phyloP scores from a whole-genome alignment of 2,113 vertebrate genomes.

The Dasyurus viverrinus region DNA sequence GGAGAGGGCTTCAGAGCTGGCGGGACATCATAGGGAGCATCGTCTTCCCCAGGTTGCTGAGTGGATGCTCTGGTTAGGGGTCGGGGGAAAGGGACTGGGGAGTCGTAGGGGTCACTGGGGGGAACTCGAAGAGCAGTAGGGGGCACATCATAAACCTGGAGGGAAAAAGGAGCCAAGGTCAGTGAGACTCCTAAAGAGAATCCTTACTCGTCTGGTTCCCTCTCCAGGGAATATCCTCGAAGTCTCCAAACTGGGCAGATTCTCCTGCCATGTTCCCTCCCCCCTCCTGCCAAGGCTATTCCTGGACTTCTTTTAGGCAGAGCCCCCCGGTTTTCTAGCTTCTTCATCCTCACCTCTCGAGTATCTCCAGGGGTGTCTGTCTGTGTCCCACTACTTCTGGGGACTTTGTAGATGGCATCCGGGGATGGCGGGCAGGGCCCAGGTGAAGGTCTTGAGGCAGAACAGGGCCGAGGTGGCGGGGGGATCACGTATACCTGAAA shows the following conservation, averaged over 20 bases:
- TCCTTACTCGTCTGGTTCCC: background rate
- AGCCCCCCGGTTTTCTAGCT: background rate
- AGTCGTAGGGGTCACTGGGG: constrained; percentile 78
- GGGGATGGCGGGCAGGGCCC: constrained; percentile 49
- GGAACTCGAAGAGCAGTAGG: constrained; percentile 78
- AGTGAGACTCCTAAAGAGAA: background rate
- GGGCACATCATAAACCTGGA: constrained; percentile 89
- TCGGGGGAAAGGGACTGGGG: constrained; percentile 75
- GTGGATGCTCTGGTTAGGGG: constrained; percentile 34
- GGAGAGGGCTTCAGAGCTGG: constrained; percentile 58
- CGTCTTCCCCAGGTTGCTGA: constrained; percentile 44
- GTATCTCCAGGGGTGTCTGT: constrained; percentile 28
- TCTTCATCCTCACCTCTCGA: constrained; percentile 62
- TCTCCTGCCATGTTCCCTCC: background rate
- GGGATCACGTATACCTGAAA: constrained; percentile 87
- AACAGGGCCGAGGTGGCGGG: constrained; percentile 78
- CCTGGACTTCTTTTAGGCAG: background rate
- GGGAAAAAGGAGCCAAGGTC: background rate
- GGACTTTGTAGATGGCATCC: constrained; percentile 77
- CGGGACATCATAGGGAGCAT: constrained; percentile 80
- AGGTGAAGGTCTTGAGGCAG: constrained; percentile 41
- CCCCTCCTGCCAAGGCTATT: background rate
- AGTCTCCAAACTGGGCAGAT: too few species aligned
- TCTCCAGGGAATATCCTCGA: background rate
- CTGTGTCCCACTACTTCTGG: constrained; percentile 62